Conservation (phyloP, 2,113 vertebrate species). For the Actenoides lindsayi region DNA sequence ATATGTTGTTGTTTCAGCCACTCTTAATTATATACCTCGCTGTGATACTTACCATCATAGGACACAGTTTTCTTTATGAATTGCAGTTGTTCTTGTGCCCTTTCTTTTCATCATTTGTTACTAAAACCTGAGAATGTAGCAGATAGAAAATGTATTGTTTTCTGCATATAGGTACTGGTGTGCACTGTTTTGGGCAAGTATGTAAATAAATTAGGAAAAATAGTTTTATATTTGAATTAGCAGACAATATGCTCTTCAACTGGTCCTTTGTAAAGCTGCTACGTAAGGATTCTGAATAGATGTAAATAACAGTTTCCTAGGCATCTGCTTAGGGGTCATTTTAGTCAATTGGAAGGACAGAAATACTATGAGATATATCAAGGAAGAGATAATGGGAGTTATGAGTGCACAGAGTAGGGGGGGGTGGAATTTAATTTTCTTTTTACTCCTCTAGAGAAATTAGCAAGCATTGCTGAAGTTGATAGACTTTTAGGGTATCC, state of each 20-base stretch:
- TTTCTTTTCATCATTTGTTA: not conserved
- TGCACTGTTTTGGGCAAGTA: not conserved
- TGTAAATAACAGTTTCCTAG: not conserved
- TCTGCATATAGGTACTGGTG: not conserved
- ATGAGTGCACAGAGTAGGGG: not conserved
- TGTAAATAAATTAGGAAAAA: not conserved
- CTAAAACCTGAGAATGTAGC: not conserved
- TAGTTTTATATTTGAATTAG: not conserved
- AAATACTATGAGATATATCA: not conserved
- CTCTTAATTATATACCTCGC: slow-evolving; percentile 55
- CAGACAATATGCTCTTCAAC: not conserved
- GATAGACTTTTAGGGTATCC: not conserved
- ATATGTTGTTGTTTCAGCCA: slow-evolving; percentile 45
- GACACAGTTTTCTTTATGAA: not conserved
- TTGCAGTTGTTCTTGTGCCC: not conserved
- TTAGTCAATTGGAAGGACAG: not conserved
- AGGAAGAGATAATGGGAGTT: not conserved
- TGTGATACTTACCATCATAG: slow-evolving; percentile 27
- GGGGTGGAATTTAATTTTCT: not conserved
- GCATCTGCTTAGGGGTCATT: not conserved
- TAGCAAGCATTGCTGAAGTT: not conserved
- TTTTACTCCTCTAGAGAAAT: not conserved
- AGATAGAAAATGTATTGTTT: not conserved
- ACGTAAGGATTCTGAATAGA: not conserved
- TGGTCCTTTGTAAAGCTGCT: not conserved